Base-by-base conservation (phyloP, 2,113 vertebrate species). In the Cynoglossus semilaevis region DNA sequence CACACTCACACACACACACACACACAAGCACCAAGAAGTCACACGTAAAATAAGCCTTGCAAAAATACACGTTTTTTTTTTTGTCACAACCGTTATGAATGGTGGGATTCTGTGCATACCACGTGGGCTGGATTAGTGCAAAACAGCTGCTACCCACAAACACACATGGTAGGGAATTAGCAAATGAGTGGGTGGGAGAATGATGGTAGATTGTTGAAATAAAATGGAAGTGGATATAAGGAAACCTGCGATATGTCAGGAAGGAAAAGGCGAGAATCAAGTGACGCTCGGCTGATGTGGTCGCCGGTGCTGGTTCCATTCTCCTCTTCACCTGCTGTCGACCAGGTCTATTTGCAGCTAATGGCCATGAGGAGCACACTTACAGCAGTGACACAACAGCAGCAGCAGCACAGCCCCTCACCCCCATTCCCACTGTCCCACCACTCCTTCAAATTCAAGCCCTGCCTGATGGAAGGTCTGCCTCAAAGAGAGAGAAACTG, bases 71-170 rank as follows among this genome's bases (percentile, higher is more conserved):
- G 29, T 19, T 44, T 44, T 44, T 51, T 29, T 59, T 43, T 73
- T n/a, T 59, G 42, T 62, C 67, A 61, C 63, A 69, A 29, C 22
- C 6, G 22, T 2, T 12, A 11, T 53, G 35, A 66, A 61, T 16
- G 44, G 38, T 52, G 67, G 49, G 57, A 67, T 60, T 74, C 70
- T 64, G 58, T 74, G 67, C 66, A 70, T 47, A 15, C 43, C 22
- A 50, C 58, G 72, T 69, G 68, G 74, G 74, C 46, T 63, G 67
- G 37, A 61, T 79, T 74, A 64, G 74, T 69, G 51, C 64, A 68
- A 67, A 78, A 58, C 22, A 70, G 15, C 55, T 56, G 60, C 51
- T 62, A 64, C 40, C 72, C 56, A 63, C 41, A 70, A 44, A 75
- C 54, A 72, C 14, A 44, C 48, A 43, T 35, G 37, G 73, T 68